Base-by-base conservation (phyloP, 35 echinoderm and acorn worm genomes). In the Heliocidaris tuberculata region DNA sequence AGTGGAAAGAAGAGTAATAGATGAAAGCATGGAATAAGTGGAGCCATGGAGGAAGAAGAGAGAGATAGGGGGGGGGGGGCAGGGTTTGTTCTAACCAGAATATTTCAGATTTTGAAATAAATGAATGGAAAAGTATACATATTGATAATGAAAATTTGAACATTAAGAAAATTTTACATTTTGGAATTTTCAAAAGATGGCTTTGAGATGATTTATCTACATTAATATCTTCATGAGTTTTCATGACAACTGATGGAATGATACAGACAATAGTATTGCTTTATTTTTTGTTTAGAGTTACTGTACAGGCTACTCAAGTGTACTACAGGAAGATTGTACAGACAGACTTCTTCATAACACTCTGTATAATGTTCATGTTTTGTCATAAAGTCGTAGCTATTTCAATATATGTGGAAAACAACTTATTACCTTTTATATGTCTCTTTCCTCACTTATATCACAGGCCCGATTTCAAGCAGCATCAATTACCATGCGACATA, bases 401-500 rank as follows among this genome's bases (percentile, higher is more conserved):
- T 78, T 78, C 27, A 21, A 78, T 78, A n/a, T 78, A 19, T 56
- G 15, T 56, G 27, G 17, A 78, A 78, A 27, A 19, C 65, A 78
- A 21, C 65, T 78, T 7, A 2, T 3, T 78, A 78, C 16, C 4
- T 89, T 32, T 89, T 1, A 86, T 42, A 12, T 93, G 30, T 93
- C 59, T 50, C 60, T 47, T 2, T 86, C 78, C 21, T 94, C 93
- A 17, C 71, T 65, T 32, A 32, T 85, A 27, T 30, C 50, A 19
- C 94, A 98, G 97, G 94, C 97, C 97, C 52, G 97, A 98, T 88
- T 95, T 98, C 27, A 96, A 94, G 59, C 85, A 96, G 32, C 89
- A 97, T 86, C 92, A 90, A 11, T 52, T 98, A 30, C 97, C 97
- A 0, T 96, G 97, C 15, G 96, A 98, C 47, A 92, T 95, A 31